Conservation (phyloP, 2,797 vertebrate genomes). For the Hylomyscus alleni region DNA sequence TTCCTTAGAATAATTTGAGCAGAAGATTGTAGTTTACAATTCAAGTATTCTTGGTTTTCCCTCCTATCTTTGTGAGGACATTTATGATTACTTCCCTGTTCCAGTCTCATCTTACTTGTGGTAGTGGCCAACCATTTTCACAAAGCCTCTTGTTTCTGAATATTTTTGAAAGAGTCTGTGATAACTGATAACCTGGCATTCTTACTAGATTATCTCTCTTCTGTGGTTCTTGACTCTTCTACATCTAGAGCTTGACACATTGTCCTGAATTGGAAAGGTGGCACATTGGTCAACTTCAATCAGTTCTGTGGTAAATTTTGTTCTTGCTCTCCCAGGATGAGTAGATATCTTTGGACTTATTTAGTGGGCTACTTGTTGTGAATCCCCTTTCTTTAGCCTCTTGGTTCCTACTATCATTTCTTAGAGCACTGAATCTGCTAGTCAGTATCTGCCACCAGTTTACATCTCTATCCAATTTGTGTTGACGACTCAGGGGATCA, state of each 20-base stretch:
- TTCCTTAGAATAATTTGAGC: constrained; percentile 41
- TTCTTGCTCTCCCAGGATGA: background rate
- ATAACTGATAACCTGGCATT: background rate
- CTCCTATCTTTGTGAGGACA: background rate
- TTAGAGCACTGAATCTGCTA: background rate
- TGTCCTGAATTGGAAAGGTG: background rate
- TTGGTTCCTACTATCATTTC: background rate
- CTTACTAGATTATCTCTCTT: background rate
- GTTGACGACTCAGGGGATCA: background rate
- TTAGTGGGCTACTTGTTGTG: background rate
- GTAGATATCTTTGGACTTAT: background rate
- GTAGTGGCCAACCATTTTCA: background rate
- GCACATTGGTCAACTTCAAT: background rate
- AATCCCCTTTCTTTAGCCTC: background rate
- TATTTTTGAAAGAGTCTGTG: background rate
- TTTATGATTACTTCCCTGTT: background rate
- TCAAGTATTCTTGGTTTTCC: background rate
- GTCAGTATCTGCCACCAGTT: background rate
- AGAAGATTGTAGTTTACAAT: background rate
- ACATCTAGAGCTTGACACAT: background rate
- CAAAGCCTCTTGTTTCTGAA: background rate
- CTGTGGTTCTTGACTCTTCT: background rate
- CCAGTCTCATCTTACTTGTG: background rate
- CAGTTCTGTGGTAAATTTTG: background rate
- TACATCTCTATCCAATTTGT: background rate